A percentile compares a stretch with the other conserved stretches of the same genome.
Conservation (phyloP, 2,113 vertebrate species). For the Ameiurus melas region DNA sequence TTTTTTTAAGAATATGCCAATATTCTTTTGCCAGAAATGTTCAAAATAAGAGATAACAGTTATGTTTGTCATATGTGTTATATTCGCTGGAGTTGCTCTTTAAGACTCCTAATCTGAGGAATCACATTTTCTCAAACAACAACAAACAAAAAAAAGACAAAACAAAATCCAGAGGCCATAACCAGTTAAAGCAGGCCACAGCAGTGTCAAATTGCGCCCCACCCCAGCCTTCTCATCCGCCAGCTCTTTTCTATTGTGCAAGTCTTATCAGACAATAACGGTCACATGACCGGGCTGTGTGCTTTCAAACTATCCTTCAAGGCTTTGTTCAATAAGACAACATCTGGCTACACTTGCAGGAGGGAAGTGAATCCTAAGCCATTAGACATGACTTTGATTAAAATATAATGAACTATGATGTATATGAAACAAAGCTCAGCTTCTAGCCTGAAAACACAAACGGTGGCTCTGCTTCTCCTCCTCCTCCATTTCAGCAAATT, state of each 20-base stretch:
- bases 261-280: not conserved
- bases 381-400: not conserved
- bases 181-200: not conserved
- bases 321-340: not conserved
- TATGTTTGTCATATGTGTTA: not conserved
- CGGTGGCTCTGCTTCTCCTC: not conserved
- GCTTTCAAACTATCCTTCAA: not conserved
- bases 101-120: not conserved
- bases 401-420: not conserved
- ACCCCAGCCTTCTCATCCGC: not conserved
- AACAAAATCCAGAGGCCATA: not conserved
- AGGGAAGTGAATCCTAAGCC: not conserved
- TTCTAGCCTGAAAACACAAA: not conserved
- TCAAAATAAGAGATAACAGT: not conserved
- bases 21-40: not conserved
- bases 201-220: not conserved
- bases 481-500: conserved; percentile 15
- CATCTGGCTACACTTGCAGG: not conserved
- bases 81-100: not conserved
- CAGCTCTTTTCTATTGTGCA: not conserved
- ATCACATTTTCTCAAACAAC: not conserved
- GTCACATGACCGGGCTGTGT: not conserved
- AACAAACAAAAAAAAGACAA: not conserved
- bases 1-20: too few species aligned
- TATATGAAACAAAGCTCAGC: not conserved